Base-by-base conservation (phyloP, 2,888 invertebrate species). In the Noctua pronuba region DNA sequence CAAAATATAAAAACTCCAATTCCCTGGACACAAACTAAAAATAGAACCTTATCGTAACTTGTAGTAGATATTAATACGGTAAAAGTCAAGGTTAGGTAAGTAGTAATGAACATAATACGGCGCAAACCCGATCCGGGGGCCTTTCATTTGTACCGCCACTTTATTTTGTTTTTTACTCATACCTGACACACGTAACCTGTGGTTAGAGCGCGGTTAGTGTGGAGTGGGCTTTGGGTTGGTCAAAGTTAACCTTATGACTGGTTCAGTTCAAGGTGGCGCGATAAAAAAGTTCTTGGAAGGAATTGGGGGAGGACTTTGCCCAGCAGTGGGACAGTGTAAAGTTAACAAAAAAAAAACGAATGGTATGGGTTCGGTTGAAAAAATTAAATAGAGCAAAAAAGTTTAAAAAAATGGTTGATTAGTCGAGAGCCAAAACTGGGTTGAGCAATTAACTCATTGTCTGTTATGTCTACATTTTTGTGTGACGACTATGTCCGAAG, bases 131-230 rank as follows among this genome's bases (percentile, higher is more conserved):
- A 85, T 80, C 79, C 60, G 55, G 13, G 38, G 35, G 81, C 89
- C 88, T 88, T 89, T 88, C 88, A 89, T 89, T 86, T 84, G 73
- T 81, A 76, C 88, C 83, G 88, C 80, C 77, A 82, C 69, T 85
- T 85, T 80, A 86, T 86, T 85, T 77, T 55, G 70, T 82, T 88
- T 82, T 78, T 86, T 84, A 80, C 71, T 81, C 58, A 35, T 75
- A 74, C 76, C 85, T 86, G 89, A 88, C 83, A 87, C 82, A 80
- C 71, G 80, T 81, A 86, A 81, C 88, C 75, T 79, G 82, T 78
- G 80, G 87, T 88, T 88, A 83, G 11, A 8, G 82, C 35, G n/a
- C 1, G 35, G 10, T 70, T 73, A 31, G 8, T 67, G 18, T 73
- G 84, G 86, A 83, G 79, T n/a, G 8, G 46, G 70, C 60, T 78